phyloP scores from a whole-genome alignment of 2,113 vertebrate species.

The Oxyruncus cristatus region DNA sequence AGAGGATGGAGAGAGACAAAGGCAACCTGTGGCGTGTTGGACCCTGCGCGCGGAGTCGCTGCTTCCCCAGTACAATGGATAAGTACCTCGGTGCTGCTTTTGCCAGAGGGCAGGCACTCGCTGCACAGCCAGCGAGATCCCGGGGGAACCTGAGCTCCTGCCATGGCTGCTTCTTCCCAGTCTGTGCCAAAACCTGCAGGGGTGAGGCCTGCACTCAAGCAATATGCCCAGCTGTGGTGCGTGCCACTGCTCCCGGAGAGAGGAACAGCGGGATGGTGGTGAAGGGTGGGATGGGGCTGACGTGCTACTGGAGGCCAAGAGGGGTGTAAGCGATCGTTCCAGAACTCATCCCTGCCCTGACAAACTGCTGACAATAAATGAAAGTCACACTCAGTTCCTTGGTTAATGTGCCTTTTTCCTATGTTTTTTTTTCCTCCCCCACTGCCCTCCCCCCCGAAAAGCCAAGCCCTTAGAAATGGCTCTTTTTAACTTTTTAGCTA shows the following conservation, averaged over 20 bases:
- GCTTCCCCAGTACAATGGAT: not conserved
- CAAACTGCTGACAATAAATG: constrained; percentile 68
- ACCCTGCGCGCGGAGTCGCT: constrained; percentile 1
- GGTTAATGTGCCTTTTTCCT: constrained; percentile 24
- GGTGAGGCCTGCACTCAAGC: not conserved
- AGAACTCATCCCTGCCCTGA: constrained; percentile 34
- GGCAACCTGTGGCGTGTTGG: not conserved
- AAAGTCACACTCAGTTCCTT: constrained; percentile 2
- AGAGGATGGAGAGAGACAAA: not conserved
- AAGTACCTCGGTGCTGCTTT: constrained; percentile 63
- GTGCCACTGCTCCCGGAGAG: not conserved
- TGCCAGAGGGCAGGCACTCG: constrained; percentile 5
- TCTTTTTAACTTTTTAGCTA: not conserved
- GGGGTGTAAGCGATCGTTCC: not conserved
- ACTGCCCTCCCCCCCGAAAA: not conserved
- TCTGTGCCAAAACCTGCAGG: constrained; percentile 50
- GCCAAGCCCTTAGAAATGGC: not conserved
- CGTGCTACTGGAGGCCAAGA: not conserved
- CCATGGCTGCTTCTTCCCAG: not conserved
- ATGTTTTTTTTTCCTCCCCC: not conserved
- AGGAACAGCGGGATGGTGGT: not conserved
- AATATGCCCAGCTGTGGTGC: not conserved
- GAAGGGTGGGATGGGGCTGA: not conserved
- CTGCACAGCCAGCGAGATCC: constrained; percentile 9
- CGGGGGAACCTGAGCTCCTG: not conserved